Base-by-base conservation (phyloP, 1,140 invertebrate genomes). In the Pseudomyrmex pallidus region DNA sequence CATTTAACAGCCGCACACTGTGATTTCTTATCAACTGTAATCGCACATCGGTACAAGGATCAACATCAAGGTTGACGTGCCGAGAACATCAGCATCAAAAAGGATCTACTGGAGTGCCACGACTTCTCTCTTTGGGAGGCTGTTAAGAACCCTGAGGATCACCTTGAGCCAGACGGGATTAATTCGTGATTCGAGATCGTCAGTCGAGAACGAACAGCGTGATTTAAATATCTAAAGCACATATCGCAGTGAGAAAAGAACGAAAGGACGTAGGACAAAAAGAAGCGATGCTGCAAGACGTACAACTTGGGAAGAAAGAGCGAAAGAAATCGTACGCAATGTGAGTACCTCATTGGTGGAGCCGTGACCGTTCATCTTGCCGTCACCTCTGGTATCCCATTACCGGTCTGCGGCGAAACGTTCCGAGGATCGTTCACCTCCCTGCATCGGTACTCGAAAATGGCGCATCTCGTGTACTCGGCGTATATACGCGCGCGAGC, bases 311-410 rank as follows among this genome's bases (percentile, higher is more conserved):
- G 15, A 12, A 66, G 66, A 59, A 67, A 70, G 62, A 67, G 56
- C 76, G 62, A 90, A 85, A 85, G 67, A 87, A 88, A 90, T 44
- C 76, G 78, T 85, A 83, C 76, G 72, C 59, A 80, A 82, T 63
- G 77, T 66, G 66, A 87, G 82, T 93, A 93, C 93, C 92, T 93
- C 92, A 87, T 61, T 91, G 85, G 89, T 88, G 85, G 90, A 91
- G 83, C 90, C 87, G 90, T 93, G 92, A 91, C 92, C 91, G 91
- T 94, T 94, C 93, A 93, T 92, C 90, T 92, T 93, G 92, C 86
- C 90, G 90, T 91, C 90, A 92, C 90, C 91, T 92, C 87, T 86
- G 89, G 85, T 90, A 91, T 90, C 90, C 90, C 92, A 93, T 93
- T 91, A 91, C 91, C 87, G 88, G 85, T 90, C 86, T 85, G 85